Conservation (phyloP, 2,797 vertebrate genomes). For the Halcyon badia region DNA sequence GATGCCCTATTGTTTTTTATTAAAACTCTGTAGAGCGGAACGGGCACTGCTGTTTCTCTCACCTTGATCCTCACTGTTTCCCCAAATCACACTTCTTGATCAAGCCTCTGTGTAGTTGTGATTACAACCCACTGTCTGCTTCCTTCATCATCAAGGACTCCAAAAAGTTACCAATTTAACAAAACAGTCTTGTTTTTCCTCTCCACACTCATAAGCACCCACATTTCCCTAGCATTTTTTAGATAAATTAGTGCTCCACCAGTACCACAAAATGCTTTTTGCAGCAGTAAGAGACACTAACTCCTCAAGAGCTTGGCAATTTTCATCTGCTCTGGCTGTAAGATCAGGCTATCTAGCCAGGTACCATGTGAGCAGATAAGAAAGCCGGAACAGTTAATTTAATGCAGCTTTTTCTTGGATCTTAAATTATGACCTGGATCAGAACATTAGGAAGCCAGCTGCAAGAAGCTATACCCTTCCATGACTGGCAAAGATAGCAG, state of each 20-base stretch:
- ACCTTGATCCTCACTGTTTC: neutral
- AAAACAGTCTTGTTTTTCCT: neutral
- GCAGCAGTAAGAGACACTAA: neutral
- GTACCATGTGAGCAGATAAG: neutral
- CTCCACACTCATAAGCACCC: neutral
- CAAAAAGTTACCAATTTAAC: neutral
- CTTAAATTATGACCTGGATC: neutral
- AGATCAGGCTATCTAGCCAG: neutral
- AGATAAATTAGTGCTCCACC: neutral
- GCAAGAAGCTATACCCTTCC: neutral
- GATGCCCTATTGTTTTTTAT: neutral
- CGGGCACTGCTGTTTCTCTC: neutral
- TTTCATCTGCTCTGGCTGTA: neutral
- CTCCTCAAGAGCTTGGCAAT: neutral
- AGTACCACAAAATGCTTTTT: neutral
- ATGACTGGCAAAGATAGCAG: neutral
- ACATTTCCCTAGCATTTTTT: neutral
- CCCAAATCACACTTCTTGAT: neutral
- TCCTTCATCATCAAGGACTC: neutral
- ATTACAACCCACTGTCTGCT: neutral
- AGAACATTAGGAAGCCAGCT: neutral
- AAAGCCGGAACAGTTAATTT: neutral
- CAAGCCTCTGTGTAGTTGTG: neutral
- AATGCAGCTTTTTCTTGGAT: neutral
- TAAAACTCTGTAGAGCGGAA: neutral